Conservation (phyloP, 2,888 invertebrate species). For the Acrobeloides nanus region DNA sequence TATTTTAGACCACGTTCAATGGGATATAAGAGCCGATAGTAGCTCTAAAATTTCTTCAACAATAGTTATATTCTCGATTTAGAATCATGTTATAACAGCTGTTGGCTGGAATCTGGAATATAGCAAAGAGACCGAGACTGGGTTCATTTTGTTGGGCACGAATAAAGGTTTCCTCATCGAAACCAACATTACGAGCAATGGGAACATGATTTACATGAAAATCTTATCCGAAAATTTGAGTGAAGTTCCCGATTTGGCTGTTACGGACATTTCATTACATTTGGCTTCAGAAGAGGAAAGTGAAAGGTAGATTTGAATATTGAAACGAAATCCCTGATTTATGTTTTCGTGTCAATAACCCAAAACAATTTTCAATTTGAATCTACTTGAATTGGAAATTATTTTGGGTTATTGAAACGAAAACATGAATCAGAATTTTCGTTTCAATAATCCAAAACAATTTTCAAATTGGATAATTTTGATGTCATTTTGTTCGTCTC, state of each 20-base stretch:
- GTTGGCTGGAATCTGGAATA: conserved; percentile 48
- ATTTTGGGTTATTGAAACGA: no score
- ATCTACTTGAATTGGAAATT: neutral
- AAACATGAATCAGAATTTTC: no score
- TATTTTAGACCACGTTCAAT: no score
- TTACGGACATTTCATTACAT: conserved; percentile 32
- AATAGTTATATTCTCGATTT: conserved; percentile 11
- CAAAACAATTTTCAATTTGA: conserved; percentile 2
- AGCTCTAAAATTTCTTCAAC: no score
- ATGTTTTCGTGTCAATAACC: neutral
- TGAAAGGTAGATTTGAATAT: conserved; percentile 11
- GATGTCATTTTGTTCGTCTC: no score
- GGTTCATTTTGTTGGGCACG: conserved; percentile 46
- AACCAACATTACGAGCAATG: conserved; percentile 24
- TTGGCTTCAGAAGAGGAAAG: conserved; percentile 11
- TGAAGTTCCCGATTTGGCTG: conserved; percentile 14
- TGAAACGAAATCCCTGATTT: neutral
- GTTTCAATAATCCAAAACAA: no score
- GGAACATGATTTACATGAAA: conserved; percentile 29
- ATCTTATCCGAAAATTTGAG: conserved; percentile 17
- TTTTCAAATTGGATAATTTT: no score
- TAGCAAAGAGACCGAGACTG: conserved; percentile 39
- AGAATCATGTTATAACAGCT: conserved; percentile 36
- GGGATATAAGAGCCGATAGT: no score
- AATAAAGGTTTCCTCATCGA: conserved; percentile 28